Percentiles rank a stretch among this genome's conserved stretches.
Conservation (phyloP, 1,140 invertebrate genomes). For the Nephotettix cincticeps region DNA sequence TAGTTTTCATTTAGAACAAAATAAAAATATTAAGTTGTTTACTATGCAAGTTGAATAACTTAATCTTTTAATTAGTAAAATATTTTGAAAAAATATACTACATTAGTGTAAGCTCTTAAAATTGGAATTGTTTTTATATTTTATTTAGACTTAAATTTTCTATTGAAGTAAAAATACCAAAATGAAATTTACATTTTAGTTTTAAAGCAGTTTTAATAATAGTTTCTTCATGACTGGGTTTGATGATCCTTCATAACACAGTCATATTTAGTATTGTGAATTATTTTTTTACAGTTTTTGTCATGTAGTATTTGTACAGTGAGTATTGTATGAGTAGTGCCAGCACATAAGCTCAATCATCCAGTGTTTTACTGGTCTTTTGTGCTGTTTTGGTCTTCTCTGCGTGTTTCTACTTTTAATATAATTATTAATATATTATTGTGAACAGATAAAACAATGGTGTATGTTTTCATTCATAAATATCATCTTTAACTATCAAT, state of each 20-base stretch:
- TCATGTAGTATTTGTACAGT: neutral
- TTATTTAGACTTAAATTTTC: neutral
- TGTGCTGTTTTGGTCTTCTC: constrained; percentile 5
- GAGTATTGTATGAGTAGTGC: neutral
- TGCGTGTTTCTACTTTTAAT: constrained; percentile 18
- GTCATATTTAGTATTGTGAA: neutral
- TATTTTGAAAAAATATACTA: no score
- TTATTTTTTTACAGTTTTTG: neutral
- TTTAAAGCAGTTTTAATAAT: neutral
- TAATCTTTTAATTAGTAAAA: neutral
- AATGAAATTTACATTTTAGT: neutral
- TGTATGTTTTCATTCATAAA: constrained; percentile 16
- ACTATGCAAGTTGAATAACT: neutral
- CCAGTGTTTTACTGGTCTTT: constrained; percentile 2
- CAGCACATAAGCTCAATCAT: neutral
- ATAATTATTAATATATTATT: neutral
- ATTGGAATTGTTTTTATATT: no score
- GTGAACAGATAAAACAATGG: constrained; percentile 6
- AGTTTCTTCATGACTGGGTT: neutral
- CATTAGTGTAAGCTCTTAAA: no score
- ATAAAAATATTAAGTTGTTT: neutral
- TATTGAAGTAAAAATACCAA: neutral
- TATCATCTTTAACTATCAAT: neutral
- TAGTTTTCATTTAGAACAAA: neutral
- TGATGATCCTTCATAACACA: neutral